Evolutionary conservation across 2,797 vertebrate genomes (phyloP).

Genomic region (Etheostoma nigrum): DNA sequence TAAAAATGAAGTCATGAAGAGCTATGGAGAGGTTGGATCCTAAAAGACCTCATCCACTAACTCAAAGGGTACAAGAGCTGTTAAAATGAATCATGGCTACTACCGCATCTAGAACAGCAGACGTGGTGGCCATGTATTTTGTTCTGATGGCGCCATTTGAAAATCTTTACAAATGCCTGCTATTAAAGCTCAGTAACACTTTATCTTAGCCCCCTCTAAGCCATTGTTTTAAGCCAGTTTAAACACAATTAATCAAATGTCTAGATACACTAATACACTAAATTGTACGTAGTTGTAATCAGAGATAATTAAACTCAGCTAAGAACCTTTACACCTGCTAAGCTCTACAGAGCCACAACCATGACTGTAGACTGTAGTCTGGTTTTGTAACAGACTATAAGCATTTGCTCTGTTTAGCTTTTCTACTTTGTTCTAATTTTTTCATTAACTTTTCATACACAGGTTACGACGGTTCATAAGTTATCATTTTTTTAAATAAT

Average conservation of each 20-base stretch:
- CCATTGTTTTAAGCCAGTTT: not conserved
- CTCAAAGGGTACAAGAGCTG: constrained; percentile 16
- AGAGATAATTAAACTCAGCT: too few species aligned
- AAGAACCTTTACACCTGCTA: too few species aligned
- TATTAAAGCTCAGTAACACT: not conserved
- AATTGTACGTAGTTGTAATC: not conserved
- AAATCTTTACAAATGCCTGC: constrained; percentile 5
- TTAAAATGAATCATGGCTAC: constrained; percentile 50
- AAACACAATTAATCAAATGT: not conserved
- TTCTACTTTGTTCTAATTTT: not conserved
- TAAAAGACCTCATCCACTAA: constrained; percentile 44
- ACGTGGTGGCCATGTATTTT: constrained; percentile 7
- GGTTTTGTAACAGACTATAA: not conserved
- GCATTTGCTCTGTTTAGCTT: not conserved
- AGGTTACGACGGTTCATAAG: not conserved
- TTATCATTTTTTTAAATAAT: not conserved
- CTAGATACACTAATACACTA: not conserved
- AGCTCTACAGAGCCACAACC: not conserved
- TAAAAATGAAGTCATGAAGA: constrained; percentile 58
- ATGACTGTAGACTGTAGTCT: not conserved
- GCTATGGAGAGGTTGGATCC: constrained; percentile 31
- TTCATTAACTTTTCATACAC: constrained; percentile 3
- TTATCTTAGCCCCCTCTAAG: not conserved
- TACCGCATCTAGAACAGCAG: not conserved
- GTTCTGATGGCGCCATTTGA: constrained; percentile 6